Base-by-base conservation (phyloP, 92 coral and sea anemone genomes). In the Palythoa heliodiscus region DNA sequence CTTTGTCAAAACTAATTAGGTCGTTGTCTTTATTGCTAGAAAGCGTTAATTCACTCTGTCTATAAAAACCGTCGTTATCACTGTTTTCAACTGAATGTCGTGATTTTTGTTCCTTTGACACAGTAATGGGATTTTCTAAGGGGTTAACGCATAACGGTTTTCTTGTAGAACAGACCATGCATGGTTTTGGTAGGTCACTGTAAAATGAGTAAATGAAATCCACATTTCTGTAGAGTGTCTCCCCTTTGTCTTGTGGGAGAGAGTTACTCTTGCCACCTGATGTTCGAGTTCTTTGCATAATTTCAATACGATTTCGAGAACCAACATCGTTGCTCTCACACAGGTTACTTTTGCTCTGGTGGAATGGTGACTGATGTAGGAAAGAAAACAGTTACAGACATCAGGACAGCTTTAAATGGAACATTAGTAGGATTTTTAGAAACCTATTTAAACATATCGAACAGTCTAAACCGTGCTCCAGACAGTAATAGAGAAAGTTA, bases 191-290 rank as follows among this genome's bases (percentile, higher is more conserved):
- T 19, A 80, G 84, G 17, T 80, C 74, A 40, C 63, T 80, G 74
- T 80, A 80, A 64, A 80, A 80, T 47, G 84, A 80, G 64, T 80
- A 67, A 80, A 80, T 68, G 23, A 63, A 11, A 66, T 63, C 84
- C 9, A 80, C 43, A 19, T 52, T 66, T 64, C 47, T 52, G n/a
- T 19, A 11, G 73, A 53, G 43, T 12, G 60, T 22, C 43, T 67
- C 43, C 12, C 39, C 74, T 40, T 43, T 66, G 40, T 64, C 58
- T 66, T 80, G 48, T 12, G 19, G 3, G 19, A 24, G 25, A 12
- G 53, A 8, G 14, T 38, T 50, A 22, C 7, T 25, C 40, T 22
- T 80, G 39, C 7, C 60, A 61, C 66, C 15, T 22, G 25, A 25
- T 1, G 70, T 24, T 14, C 23, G 8, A 38, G 53, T n/a, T 64